phyloP scores from a whole-genome alignment of 1,140 invertebrate species.

The Drosophila bocqueti region DNA sequence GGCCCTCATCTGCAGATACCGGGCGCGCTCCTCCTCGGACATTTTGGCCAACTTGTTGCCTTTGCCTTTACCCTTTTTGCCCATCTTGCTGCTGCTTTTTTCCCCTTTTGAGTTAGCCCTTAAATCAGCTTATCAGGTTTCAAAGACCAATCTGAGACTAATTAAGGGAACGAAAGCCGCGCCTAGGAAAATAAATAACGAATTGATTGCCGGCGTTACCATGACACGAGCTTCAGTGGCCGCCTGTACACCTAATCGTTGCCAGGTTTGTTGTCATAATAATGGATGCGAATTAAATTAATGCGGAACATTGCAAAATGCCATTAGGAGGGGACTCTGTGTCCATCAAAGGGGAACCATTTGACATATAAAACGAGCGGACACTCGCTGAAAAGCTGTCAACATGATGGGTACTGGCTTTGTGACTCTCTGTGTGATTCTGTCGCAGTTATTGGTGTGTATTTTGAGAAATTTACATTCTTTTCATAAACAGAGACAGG shows the following conservation, averaged over 20 bases:
- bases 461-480: neutral
- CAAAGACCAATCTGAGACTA: slow-evolving; percentile 55
- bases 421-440: slow-evolving; percentile 16
- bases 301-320: slow-evolving; percentile 34
- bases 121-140: slow-evolving; percentile 64
- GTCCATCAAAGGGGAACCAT: slow-evolving; percentile 48
- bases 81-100: slow-evolving; percentile 83
- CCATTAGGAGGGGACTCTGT: slow-evolving; percentile 35
- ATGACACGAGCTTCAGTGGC: slow-evolving; percentile 17
- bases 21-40: slow-evolving; percentile 91
- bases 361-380: slow-evolving; percentile 29
- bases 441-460: slow-evolving; percentile 17
- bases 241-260: neutral
- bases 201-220: slow-evolving; percentile 29
- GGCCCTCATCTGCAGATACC: slow-evolving; percentile 92
- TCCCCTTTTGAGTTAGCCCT: neutral
- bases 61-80: slow-evolving; percentile 89
- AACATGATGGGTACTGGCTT: slow-evolving; percentile 21
- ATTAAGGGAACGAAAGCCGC: slow-evolving; percentile 43
- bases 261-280: slow-evolving; percentile 43
- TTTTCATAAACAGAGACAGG: too few species aligned
- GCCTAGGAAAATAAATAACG: slow-evolving; percentile 35
- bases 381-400: neutral
- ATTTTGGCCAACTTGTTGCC: slow-evolving; percentile 91
- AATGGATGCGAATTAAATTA: slow-evolving; percentile 46